Evolutionary conservation across 2,888 invertebrate species (phyloP), one percentile per base, ranked within the genome.

Genomic region (Drosophila maculinotata): DNA sequence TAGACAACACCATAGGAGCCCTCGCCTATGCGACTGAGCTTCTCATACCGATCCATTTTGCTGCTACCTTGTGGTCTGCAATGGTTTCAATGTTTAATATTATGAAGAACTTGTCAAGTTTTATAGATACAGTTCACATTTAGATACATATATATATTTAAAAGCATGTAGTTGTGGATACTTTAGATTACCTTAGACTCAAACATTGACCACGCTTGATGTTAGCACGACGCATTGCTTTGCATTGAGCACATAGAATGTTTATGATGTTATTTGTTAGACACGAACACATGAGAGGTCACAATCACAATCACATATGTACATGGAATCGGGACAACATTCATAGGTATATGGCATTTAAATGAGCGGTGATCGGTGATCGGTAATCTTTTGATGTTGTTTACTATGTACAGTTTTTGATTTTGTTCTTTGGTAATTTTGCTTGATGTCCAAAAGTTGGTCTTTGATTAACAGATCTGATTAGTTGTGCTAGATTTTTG

Each of bases 31-130:
- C 98, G 96, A 62, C 96, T 96, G 54, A 99, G 93, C 91, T 98
- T 98, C 92, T 99, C 98, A 92, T 98, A 99, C 51, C 97, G 94
- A 93, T 97, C 97, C 97, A 97, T 97, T 88, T 95, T 94, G 92
- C 95, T 95, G 90, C 96, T 96, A 79, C 96, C 96, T 90, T 96
- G 94, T 83, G 96, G 95, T 93, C 97, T 97, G 92, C 10, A 91
- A 91, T 64, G 25, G 14, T 26, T 28, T 10, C 0, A 4, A 31
- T 38, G 2, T 23, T 2, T 17, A 4, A 15, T 4, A n/a, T 23
- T 1, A 5, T 20, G 1, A 12, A 1, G 1, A 2, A 9, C 10
- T 5, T 10, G 4, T n/a, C 1, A 6, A 17, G 1, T 3, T 1
- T 1, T 7, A 31, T 9, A 48, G 1, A 42, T 10, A 17, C 15